These are phyloP conservation scores for Rhinolophus ferrumequinum DNA, from an alignment of 2,113 vertebrate genomes.

Conservation along the genomic window DNA sequence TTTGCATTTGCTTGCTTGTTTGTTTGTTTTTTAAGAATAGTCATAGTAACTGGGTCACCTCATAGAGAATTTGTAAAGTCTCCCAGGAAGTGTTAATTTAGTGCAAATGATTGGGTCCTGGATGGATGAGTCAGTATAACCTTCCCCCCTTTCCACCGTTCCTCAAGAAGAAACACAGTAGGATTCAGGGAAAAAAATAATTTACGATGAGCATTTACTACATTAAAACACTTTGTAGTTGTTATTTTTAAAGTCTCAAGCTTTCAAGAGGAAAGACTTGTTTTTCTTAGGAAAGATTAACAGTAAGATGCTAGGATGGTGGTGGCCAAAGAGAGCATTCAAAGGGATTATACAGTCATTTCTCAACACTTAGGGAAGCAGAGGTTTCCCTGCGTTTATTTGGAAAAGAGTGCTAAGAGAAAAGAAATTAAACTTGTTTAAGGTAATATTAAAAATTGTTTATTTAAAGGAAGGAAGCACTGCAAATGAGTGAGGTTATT, in stretches of 20 bases:
- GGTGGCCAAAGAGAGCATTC: conserved; percentile 70
- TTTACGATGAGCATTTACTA: conserved; percentile 45
- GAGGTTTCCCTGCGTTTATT: conserved; percentile 47
- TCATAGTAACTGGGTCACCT: conserved; percentile 33
- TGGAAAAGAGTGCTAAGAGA: conserved; percentile 47
- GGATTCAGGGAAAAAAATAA: conserved; percentile 46
- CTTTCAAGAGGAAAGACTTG: conserved; percentile 69
- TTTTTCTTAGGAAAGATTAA: conserved; percentile 79
- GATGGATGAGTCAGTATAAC: neutral
- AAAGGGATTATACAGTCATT: conserved; percentile 32
- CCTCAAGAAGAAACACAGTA: conserved; percentile 39
- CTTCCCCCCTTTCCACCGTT: neutral
- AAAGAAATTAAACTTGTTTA: neutral
- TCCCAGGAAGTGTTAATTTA: conserved; percentile 52
- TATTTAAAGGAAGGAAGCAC: conserved; percentile 22
- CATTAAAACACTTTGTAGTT: conserved; percentile 63
- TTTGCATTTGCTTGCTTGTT: neutral
- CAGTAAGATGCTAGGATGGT: conserved; percentile 46
- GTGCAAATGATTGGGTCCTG: neutral
- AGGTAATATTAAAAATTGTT: neutral
- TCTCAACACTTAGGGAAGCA: neutral
- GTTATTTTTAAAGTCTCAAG: conserved; percentile 57
- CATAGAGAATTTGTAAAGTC: conserved; percentile 28
- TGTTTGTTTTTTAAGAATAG: conserved; percentile 17
- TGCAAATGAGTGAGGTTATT: conserved; percentile 12